Percentiles rank a stretch among this genome's conserved stretches.
Evolutionary conservation across 2,888 invertebrate species (phyloP).

Genomic region (Linnaemya tessellans): DNA sequence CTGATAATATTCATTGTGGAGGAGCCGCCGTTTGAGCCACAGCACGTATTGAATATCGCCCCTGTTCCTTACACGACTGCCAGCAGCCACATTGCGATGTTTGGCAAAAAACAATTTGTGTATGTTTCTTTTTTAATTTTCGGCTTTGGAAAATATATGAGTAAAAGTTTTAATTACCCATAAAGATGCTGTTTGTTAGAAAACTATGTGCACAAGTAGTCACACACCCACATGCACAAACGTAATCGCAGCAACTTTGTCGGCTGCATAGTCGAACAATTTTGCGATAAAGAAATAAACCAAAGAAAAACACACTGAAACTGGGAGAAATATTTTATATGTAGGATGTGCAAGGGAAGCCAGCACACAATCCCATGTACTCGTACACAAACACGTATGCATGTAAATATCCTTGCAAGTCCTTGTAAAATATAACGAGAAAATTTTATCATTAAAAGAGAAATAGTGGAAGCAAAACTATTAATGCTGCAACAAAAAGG

Average conservation of each 20-base stretch:
- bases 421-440: constrained; percentile 23
- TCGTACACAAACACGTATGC: background rate
- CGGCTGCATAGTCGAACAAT: constrained; percentile 62
- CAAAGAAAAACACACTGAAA: constrained; percentile 44
- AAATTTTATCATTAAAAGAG: constrained; percentile 36
- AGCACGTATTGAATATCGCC: constrained; percentile 22
- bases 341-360: constrained; percentile 1
- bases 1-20: background rate
- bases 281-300: constrained; percentile 64
- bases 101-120: constrained; percentile 60
- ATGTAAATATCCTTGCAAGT: background rate
- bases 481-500: constrained; percentile 14
- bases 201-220: constrained; percentile 27
- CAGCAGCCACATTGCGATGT: constrained; percentile 35
- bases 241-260: constrained; percentile 57
- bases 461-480: constrained; percentile 31
- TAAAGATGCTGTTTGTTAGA: constrained; percentile 78
- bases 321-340: constrained; percentile 62
- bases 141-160: constrained; percentile 75
- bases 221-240: background rate
- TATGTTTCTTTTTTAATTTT: constrained; percentile 53
- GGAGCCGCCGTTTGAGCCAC: background rate
- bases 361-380: background rate
- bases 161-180: constrained; percentile 82
- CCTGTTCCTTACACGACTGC: constrained; percentile 32